These are phyloP conservation scores for Gymnocephalus cernua DNA, from an alignment of 2,113 vertebrate species.

Conservation along the genomic window DNA sequence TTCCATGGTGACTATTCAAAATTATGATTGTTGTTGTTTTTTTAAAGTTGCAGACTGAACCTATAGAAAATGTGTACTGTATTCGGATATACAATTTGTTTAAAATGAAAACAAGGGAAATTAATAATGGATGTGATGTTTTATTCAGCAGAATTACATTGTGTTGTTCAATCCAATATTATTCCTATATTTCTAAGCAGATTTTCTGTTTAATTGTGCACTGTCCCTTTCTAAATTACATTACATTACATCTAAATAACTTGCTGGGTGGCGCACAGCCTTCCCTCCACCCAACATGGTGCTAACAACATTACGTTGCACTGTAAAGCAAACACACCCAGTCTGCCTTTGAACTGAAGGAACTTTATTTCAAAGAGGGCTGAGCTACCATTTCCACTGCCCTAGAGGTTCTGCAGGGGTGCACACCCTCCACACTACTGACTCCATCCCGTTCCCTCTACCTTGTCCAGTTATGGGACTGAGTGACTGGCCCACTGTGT, in stretches of 20 bases:
- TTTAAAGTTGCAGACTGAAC: too few relatives aligned
- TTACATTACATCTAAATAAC: neutral
- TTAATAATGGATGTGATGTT: too few relatives aligned
- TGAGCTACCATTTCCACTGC: constrained; percentile 31
- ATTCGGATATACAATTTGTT: too few relatives aligned
- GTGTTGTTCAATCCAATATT: too few relatives aligned
- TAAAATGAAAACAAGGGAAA: too few relatives aligned
- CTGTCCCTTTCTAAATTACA: too few relatives aligned
- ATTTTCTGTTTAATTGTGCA: too few relatives aligned
- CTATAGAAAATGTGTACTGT: too few relatives aligned
- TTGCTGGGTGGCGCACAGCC: neutral
- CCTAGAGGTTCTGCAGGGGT: constrained; percentile 25
- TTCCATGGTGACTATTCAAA: too few relatives aligned
- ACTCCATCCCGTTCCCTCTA: constrained; percentile 45
- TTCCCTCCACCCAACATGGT: neutral
- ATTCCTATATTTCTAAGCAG: too few relatives aligned
- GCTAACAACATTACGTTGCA: constrained; percentile 37
- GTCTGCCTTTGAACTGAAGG: constrained; percentile 20
- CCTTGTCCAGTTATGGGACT: constrained; percentile 61
- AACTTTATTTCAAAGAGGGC: constrained; percentile 19
- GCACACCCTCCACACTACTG: constrained; percentile 20
- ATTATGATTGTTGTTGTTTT: too few relatives aligned
- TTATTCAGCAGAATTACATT: too few relatives aligned
- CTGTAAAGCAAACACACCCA: constrained; percentile 61
- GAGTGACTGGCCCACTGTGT: constrained; percentile 83